Evolutionary conservation across 2,113 vertebrate species (phyloP).

Genomic region (Dicrurus megarhynchus): DNA sequence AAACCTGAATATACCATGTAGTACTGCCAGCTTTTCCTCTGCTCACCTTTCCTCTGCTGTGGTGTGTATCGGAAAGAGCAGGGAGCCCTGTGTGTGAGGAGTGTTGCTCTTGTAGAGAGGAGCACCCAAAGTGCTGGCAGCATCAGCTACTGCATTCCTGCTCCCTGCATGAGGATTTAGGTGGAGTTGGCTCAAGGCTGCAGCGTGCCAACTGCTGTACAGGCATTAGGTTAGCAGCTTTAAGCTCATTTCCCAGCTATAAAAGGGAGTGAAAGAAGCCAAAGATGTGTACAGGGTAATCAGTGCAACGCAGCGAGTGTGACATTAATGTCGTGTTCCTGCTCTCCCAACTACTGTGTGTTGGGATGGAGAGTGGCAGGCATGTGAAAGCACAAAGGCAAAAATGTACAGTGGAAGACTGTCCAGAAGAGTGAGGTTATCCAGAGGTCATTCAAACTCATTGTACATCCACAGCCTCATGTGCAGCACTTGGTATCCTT

Average conservation of each 20-base stretch:
- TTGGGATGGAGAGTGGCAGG: neutral
- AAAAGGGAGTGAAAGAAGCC: neutral
- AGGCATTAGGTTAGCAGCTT: neutral
- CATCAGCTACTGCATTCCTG: neutral
- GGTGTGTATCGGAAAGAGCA: neutral
- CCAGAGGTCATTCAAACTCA: neutral
- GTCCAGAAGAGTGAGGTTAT: neutral
- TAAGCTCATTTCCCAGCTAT: neutral
- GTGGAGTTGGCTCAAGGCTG: neutral
- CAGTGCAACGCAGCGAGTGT: neutral
- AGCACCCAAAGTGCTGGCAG: neutral
- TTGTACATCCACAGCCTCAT: neutral
- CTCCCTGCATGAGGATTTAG: neutral
- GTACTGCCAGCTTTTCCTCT: neutral
- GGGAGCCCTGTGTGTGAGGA: neutral
- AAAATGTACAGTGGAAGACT: neutral
- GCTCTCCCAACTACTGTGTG: rapidly evolving
- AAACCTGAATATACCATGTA: neutral
- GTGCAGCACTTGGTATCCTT: neutral
- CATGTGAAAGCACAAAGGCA: neutral
- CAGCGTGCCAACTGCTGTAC: neutral
- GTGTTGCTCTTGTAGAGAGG: neutral
- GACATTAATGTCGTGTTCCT: neutral
- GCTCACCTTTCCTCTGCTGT: neutral
- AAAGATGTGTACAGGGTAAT: neutral